Evolutionary conservation across 1,140 invertebrate genomes (phyloP).

Genomic region (Tetragonula clypearis): DNA sequence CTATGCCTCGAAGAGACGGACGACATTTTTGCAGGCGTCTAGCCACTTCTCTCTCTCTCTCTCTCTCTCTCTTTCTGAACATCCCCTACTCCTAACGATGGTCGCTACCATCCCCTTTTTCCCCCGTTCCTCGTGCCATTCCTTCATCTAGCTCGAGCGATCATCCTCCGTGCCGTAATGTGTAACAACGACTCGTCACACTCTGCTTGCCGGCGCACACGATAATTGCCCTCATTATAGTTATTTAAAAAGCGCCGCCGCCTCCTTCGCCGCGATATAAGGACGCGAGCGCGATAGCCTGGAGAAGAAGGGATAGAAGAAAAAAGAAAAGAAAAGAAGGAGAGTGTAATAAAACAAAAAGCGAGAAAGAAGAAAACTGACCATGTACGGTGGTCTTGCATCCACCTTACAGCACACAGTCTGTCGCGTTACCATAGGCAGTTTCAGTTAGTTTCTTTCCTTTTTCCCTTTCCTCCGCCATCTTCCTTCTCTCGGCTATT

Average conservation of each 20-base stretch:
- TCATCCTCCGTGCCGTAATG: slow-evolving; percentile 72
- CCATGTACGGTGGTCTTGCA: slow-evolving; percentile 40
- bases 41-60: not conserved
- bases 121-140: slow-evolving; percentile 21
- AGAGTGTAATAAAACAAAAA: not conserved
- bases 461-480: not conserved
- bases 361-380: slow-evolving; percentile 2
- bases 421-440: slow-evolving; percentile 52
- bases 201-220: slow-evolving; percentile 80
- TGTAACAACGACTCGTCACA: slow-evolving; percentile 79
- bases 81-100: not conserved
- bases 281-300: slow-evolving; percentile 33
- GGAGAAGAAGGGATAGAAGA: not conserved
- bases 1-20: too few species aligned
- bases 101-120: not conserved
- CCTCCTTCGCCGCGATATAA: slow-evolving; percentile 59
- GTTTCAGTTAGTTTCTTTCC: slow-evolving; percentile 34
- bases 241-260: slow-evolving; percentile 78
- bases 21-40: too few species aligned
- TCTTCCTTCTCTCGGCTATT: not conserved
- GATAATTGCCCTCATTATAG: slow-evolving; percentile 81
- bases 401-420: slow-evolving; percentile 40
- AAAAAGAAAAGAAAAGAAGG: not conserved
- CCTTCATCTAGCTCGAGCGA: slow-evolving; percentile 47
- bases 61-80: not conserved